These are phyloP conservation scores for Acrossocheilus fasciatus DNA, from an alignment of 2,797 vertebrate species.

Conservation along the genomic window DNA sequence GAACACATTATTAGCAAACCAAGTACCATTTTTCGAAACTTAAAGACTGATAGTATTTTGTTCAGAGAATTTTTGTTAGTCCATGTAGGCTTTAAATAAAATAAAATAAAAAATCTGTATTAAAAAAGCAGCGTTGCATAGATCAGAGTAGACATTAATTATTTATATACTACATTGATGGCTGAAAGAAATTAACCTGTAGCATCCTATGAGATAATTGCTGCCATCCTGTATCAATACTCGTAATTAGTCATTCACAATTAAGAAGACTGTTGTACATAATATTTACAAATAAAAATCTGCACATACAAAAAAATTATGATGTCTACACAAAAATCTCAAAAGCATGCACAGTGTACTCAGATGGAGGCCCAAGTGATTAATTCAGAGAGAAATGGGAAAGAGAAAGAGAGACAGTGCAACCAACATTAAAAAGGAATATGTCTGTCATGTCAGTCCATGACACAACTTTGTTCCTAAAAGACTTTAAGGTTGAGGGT, in stretches of 20 bases:
- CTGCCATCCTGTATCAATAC: background rate
- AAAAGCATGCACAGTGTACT: constrained; percentile 31
- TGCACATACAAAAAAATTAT: constrained; percentile 7
- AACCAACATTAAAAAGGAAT: constrained; percentile 28
- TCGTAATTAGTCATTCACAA: constrained; percentile 22
- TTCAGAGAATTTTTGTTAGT: background rate
- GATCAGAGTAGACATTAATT: background rate
- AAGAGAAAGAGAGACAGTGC: constrained; percentile 18
- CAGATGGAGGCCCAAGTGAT: background rate
- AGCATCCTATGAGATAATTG: background rate
- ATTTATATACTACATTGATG: background rate
- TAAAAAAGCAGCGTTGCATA: constrained; percentile 34
- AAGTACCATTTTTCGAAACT: background rate
- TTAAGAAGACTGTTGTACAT: background rate
- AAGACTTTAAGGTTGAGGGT: constrained; percentile 47
- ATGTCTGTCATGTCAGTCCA: constrained; percentile 6
- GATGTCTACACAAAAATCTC: background rate
- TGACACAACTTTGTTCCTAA: constrained; percentile 33
- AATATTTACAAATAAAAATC: constrained; percentile 33
- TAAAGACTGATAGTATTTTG: constrained; percentile 1
- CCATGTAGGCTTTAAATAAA: background rate
- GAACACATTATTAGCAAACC: background rate
- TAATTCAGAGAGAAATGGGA: background rate
- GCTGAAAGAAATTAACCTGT: background rate
- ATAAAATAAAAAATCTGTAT: background rate